Base-by-base conservation (phyloP, 2,888 invertebrate species). In the Ferrisia virgata region DNA sequence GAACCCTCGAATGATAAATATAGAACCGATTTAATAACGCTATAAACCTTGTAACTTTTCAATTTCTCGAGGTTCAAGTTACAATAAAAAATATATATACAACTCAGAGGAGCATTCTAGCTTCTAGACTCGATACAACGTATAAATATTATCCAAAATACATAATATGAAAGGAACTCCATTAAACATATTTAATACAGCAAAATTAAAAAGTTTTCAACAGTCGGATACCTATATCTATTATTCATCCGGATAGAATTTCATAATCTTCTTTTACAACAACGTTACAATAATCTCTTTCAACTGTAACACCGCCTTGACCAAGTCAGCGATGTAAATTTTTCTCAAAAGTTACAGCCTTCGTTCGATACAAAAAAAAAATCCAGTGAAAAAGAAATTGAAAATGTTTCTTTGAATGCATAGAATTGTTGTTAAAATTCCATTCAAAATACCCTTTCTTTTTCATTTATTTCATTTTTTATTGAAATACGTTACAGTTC, bases 161-260 rank as follows among this genome's bases (percentile, higher is more conserved):
- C 36, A 76, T 53, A 53, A 53, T 11, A 28, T 18, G 36, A 76
- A 76, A 36, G 36, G 9, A 36, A 8, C 72, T 76, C 72, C 18
- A 36, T 76, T 76, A 36, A 33, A 76, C 3, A 28, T 76, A 76
- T 76, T 76, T 76, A 33, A 36, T 36, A 36, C 15, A n/a, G 15
- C 15, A 28, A 76, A 76, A 76, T 76, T 76, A 76, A 76, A n/a
- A 76, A 76, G 64, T 76, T 76, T 72, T 76, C 72, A 76, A 18
- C 36, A 15, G 36, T 36, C 72, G 72, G 36, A 36, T 76, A 36
- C 36, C 47, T 47, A 76, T 36, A 36, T 18, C 18, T 76, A 76
- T 76, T 76, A 76, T 76, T 76, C 36, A 36, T n/a, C 28, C 3
- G 72, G 11, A 8, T 22, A 18, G 36, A 76, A 76, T 76, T 76